A percentile compares a stretch with the other conserved stretches of the same genome.
Evolutionary conservation across 2,113 vertebrate species (phyloP).

Genomic region (Mugil cephalus): DNA sequence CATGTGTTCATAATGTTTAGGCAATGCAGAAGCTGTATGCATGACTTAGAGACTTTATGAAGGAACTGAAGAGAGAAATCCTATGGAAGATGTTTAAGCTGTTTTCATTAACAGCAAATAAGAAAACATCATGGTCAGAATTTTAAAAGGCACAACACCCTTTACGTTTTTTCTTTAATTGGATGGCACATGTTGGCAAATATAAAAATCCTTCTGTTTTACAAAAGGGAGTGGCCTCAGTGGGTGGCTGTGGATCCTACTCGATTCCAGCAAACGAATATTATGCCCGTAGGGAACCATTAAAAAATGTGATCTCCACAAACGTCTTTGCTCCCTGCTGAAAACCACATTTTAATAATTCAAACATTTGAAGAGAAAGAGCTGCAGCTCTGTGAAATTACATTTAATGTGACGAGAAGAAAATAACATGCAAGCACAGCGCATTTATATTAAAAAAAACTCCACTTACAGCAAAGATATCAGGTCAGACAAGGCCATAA

Average conservation of each 20-base stretch:
- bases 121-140: too few relatives aligned
- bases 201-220: not conserved
- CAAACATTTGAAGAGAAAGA: constrained; percentile 62
- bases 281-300: constrained; percentile 62
- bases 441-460: not conserved
- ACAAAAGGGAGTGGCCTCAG: constrained; percentile 8
- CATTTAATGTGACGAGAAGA: constrained; percentile 45
- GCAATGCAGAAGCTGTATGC: too few relatives aligned
- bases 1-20: too few relatives aligned
- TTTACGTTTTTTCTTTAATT: too few relatives aligned
- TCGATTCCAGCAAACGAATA: constrained; percentile 40
- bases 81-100: too few relatives aligned
- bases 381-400: constrained; percentile 38
- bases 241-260: constrained; percentile 47
- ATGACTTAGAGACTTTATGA: too few relatives aligned
- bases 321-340: constrained; percentile 52
- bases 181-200: not conserved
- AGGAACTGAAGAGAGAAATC: too few relatives aligned
- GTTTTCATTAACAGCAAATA: too few relatives aligned
- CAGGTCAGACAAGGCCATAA: not conserved
- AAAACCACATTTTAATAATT: constrained; percentile 77
- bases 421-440: not conserved
- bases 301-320: constrained; percentile 62
- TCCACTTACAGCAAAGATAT: not conserved
- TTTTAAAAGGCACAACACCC: too few relatives aligned